Evolutionary conservation across 2,113 vertebrate species (phyloP).

Genomic region (Pterocles orientalis): DNA sequence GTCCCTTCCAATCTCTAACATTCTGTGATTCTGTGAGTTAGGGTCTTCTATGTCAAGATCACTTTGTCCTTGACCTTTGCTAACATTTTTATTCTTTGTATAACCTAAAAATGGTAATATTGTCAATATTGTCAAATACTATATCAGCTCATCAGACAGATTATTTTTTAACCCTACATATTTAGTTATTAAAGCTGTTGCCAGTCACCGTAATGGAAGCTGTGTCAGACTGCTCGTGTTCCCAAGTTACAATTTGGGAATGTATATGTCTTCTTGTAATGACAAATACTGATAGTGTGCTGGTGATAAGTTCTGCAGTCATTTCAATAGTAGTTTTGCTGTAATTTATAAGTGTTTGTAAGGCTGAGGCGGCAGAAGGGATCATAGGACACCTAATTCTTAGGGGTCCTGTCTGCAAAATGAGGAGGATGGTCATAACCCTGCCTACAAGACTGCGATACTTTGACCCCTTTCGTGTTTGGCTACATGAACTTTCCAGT

Average conservation of each 20-base stretch:
- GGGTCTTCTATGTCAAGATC: neutral
- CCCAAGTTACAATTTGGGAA: neutral
- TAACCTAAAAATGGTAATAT: neutral
- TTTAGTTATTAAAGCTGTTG: neutral
- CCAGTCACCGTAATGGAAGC: neutral
- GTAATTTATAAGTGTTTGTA: neutral
- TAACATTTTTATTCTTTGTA: neutral
- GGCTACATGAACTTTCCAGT: neutral
- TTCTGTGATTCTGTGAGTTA: no score
- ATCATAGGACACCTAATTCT: neutral
- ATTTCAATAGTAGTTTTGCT: neutral
- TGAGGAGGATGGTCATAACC: neutral
- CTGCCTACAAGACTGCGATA: neutral
- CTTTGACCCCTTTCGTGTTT: neutral
- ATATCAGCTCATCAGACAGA: neutral
- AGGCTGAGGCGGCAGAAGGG: neutral
- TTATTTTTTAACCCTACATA: rapidly evolving
- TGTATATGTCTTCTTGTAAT: neutral
- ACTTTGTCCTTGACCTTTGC: neutral
- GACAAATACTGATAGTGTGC: neutral
- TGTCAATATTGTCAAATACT: neutral
- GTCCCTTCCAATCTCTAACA: no score
- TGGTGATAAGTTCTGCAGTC: neutral
- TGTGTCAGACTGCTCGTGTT: neutral
- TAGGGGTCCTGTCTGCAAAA: neutral